Base-by-base conservation (phyloP, 2,888 invertebrate species). In the Hypercompe scribonia region DNA sequence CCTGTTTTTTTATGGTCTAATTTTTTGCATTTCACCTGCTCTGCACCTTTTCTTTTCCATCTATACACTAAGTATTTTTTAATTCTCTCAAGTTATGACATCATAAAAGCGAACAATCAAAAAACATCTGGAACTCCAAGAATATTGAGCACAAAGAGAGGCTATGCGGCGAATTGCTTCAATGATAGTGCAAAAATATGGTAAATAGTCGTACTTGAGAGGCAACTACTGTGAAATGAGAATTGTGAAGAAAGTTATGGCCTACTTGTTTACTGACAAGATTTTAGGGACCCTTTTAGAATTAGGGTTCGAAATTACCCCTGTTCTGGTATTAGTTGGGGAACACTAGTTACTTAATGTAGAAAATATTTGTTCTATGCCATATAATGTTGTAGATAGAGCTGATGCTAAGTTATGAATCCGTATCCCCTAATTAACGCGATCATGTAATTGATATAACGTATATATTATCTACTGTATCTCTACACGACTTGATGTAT, bases 161-260 rank as follows among this genome's bases (percentile, higher is more conserved):
- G 63, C 67, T n/a, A 72, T 18, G 72, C 70, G 68, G 68, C 42
- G 70, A 70, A 76, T 76, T 34, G 70, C 24, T 33, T 42, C 69
- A 71, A 72, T 77, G 73, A 80, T 77, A 84, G 78, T 76, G 73
- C 67, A 73, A 73, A 84, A 76, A 79, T 82, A 82, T 78, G 81
- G 63, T 82, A 74, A 84, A 81, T 82, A 70, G 74, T 68, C 71
- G 68, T 81, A 82, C 84, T 84, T 73, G 39, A 68, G 70, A 76
- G 39, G 18, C 46, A 42, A 68, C 75, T 73, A 73, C 74, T 70
- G 65, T 74, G 68, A 70, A 72, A 84, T 74, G 77, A 74, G 76
- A 63, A 69, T 64, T 72, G 67, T 70, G 46, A 71, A 73, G 58
- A 36, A 77, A 71, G 73, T 78, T 73, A 76, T 73, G 54, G 64